Evolutionary conservation across 2,113 vertebrate species (phyloP), one percentile per base, ranked within the genome.

Genomic region (Trematocara marginatum): DNA sequence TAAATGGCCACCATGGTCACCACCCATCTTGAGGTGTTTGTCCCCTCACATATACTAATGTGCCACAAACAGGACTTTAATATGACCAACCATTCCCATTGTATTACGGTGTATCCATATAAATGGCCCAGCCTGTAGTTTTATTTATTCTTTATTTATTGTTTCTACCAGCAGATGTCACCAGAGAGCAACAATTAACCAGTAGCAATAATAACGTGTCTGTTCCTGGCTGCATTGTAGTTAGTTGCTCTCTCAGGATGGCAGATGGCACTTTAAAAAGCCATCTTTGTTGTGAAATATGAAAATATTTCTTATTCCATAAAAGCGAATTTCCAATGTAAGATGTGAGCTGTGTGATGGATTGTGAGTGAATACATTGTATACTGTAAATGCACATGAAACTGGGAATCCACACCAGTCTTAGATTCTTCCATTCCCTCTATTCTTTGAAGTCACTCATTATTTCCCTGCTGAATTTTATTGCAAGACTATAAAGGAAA

Each of bases 231-330:
- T 86, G 69, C 35, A n/a, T 49, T 84, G 56, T 84, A 57, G 20
- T 85, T 90, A 82, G 81, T 80, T 84, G 69, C 59, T 78, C 71
- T 84, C 84, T 86, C 81, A 66, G 86, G 47, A 23, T 87, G 74
- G 89, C 90, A 94, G 92, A 93, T 94, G 90, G 89, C 89, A 90
- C 79, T 89, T 93, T 86, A 91, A 86, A 90, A 66, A 87, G 90
- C 84, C 87, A 88, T 90, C 86, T 88, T 90, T 86, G 79, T 86
- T 85, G 76, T 61, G 51, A 71, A 64, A 88, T 74, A 87, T 71
- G 81, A 52, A 83, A 86, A 83, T 35, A 80, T 12, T 74, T 40
- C 38, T 26, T 35, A 59, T 59, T 49, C 20, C 69, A 49, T 31
- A 38, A 80, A 79, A 83, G 56, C 8, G 52, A 47, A 10, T 83